phyloP scores from a whole-genome alignment of 2,797 vertebrate genomes.

The Poecilia wingei region DNA sequence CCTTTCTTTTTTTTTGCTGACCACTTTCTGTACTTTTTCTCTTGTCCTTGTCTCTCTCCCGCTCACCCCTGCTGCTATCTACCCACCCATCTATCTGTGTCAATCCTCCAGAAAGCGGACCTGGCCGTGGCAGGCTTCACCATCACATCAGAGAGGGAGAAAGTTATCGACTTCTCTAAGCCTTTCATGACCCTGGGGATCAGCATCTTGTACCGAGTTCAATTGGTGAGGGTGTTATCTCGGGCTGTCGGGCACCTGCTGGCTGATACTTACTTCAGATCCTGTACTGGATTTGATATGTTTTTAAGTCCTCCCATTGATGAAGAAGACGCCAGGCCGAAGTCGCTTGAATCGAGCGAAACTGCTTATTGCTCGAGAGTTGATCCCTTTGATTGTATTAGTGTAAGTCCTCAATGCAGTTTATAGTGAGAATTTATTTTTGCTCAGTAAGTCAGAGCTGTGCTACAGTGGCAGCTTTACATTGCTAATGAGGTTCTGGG shows the following conservation, averaged over 20 bases:
- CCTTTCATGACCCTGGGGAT: constrained; percentile 97
- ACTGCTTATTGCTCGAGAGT: constrained; percentile 24
- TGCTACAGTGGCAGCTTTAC: constrained; percentile 67
- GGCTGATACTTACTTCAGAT: constrained; percentile 33
- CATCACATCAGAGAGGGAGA: constrained; percentile 94
- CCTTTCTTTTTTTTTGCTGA: constrained; percentile 38
- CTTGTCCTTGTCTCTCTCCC: constrained; percentile 37
- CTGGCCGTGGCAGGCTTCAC: constrained; percentile 93
- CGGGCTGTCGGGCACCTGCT: constrained; percentile 20
- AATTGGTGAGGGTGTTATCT: constrained; percentile 84
- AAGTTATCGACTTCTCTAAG: constrained; percentile 92
- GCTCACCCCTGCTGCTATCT: constrained; percentile 33
- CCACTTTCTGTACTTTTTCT: constrained; percentile 32
- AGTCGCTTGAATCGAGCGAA: constrained; percentile 23
- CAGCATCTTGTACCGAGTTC: constrained; percentile 94
- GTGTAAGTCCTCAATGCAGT: constrained; percentile 46
- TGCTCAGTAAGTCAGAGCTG: constrained; percentile 44
- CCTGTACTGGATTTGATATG: constrained; percentile 44
- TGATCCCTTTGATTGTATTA: constrained; percentile 38
- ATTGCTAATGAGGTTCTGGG: constrained; percentile 66
- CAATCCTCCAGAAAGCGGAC: constrained; percentile 89
- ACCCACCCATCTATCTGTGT: constrained; percentile 45
- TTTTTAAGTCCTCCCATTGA: constrained; percentile 34
- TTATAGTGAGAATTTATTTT: constrained; percentile 59
- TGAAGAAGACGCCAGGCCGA: constrained; percentile 22